Conservation (phyloP, 2,113 vertebrate genomes). For the Python bivittatus region DNA sequence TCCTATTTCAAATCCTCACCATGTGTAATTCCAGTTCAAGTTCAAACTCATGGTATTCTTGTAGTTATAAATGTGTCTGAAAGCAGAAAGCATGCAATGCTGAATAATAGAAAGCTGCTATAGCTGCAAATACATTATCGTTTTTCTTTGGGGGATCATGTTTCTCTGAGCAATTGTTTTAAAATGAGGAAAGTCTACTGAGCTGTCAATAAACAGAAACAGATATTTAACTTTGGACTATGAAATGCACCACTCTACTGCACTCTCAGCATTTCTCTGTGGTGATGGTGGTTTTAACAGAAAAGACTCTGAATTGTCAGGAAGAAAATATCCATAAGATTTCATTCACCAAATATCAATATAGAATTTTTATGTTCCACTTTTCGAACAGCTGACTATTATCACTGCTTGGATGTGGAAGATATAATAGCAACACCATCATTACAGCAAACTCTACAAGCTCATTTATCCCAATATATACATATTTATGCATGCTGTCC, state of each 20-base stretch:
- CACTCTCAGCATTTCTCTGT: neutral
- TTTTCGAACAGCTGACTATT: neutral
- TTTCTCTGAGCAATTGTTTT: conserved; percentile 20
- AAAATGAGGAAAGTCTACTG: conserved; percentile 15
- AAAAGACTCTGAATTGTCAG: neutral
- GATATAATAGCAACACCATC: neutral
- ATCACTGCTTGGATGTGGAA: neutral
- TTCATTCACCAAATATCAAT: neutral
- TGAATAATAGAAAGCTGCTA: neutral
- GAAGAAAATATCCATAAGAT: neutral
- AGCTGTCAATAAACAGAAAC: neutral
- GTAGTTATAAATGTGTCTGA: fast-evolving
- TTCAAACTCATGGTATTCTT: conserved; percentile 16
- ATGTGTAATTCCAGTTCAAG: conserved; percentile 35
- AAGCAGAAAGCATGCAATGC: neutral
- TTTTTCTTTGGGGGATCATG: neutral
- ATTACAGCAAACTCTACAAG: neutral
- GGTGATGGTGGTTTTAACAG: neutral
- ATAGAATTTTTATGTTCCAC: neutral
- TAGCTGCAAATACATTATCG: neutral
- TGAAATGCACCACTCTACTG: neutral
- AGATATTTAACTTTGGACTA: neutral
- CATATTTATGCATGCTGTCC: neutral
- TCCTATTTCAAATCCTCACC: conserved; percentile 21
- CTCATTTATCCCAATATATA: neutral